phyloP scores from a whole-genome alignment of 2,113 vertebrate species.

The Clarias magur region DNA sequence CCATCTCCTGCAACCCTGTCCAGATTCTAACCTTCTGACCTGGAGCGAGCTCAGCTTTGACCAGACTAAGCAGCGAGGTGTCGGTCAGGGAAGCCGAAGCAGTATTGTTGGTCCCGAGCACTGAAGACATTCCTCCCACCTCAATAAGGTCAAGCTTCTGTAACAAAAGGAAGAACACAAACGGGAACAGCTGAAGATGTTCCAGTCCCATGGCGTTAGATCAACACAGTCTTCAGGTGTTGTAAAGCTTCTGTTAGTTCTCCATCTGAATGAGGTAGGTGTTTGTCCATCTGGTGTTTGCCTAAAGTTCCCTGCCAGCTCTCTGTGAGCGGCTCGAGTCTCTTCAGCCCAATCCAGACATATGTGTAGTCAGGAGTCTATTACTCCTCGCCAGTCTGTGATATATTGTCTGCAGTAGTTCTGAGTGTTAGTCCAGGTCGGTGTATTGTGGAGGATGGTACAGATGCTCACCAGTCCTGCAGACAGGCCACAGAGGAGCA shows the following conservation, averaged over 20 bases:
- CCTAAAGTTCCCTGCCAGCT: constrained; percentile 24
- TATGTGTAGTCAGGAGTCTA: not conserved
- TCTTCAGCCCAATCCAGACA: constrained; percentile 38
- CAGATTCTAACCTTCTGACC: constrained; percentile 24
- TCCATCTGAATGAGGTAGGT: not conserved
- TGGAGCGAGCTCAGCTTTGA: not conserved
- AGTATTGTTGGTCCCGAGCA: constrained; percentile 20
- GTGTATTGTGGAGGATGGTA: not conserved
- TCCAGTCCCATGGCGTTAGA: not conserved
- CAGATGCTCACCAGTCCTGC: not conserved
- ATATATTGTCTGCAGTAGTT: not conserved
- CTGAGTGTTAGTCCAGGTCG: not conserved
- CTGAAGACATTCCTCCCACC: constrained; percentile 32
- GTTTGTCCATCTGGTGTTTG: constrained; percentile 9
- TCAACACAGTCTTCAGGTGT: not conserved
- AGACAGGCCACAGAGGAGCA: not conserved
- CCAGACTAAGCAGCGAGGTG: not conserved
- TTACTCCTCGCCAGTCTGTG: not conserved
- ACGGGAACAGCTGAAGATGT: fast-evolving
- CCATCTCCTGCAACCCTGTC: constrained; percentile 39
- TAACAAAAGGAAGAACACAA: constrained; percentile 8
- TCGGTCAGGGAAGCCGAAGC: constrained; percentile 13
- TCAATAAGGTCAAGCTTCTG: constrained; percentile 3
- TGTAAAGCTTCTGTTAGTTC: not conserved
- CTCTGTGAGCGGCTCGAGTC: not conserved